Percentiles rank a stretch among this genome's conserved stretches.
Evolutionary conservation across 1,140 invertebrate species (phyloP).

Genomic region (Subanguina moxae): DNA sequence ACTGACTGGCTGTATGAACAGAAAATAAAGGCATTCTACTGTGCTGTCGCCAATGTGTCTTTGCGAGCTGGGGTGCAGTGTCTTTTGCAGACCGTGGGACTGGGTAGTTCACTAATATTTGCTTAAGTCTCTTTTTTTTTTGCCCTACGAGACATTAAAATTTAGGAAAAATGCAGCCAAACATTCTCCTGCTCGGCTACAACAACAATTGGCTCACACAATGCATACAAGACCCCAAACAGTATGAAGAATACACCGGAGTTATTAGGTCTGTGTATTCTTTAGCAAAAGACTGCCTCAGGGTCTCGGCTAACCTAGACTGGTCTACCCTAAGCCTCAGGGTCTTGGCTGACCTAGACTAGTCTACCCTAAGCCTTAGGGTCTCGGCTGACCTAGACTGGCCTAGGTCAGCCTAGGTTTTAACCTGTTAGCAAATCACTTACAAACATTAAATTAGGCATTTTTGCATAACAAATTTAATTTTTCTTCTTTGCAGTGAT

Average conservation of each 20-base stretch:
- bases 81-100: slow-evolving; percentile 73
- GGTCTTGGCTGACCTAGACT: too few species aligned
- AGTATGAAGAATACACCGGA: slow-evolving; percentile 62
- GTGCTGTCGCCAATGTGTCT: slow-evolving; percentile 57
- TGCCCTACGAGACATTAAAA: neutral
- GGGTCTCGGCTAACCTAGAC: too few species aligned
- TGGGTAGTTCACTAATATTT: slow-evolving; percentile 59
- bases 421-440: too few species aligned
- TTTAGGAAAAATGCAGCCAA: slow-evolving; percentile 77
- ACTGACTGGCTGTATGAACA: slow-evolving; percentile 70
- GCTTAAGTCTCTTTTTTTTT: neutral
- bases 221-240: slow-evolving; percentile 46
- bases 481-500: slow-evolving; percentile 33
- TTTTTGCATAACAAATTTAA: too few species aligned
- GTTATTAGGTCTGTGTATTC: slow-evolving; percentile 59
- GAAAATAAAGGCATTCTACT: slow-evolving; percentile 84
- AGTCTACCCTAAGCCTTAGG: too few species aligned
- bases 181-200: slow-evolving; percentile 75
- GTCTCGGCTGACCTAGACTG: too few species aligned
- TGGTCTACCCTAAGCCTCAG: too few species aligned
- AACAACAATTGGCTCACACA: slow-evolving; percentile 60
- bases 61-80: slow-evolving; percentile 54
- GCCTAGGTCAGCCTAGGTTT: too few species aligned
- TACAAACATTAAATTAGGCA: too few species aligned
- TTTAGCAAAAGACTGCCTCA: too few species aligned